A percentile compares a stretch with the other conserved stretches of the same genome.
phyloP scores from a whole-genome alignment of 2,113 vertebrate species.

The Lethenteron camtschaticum region DNA sequence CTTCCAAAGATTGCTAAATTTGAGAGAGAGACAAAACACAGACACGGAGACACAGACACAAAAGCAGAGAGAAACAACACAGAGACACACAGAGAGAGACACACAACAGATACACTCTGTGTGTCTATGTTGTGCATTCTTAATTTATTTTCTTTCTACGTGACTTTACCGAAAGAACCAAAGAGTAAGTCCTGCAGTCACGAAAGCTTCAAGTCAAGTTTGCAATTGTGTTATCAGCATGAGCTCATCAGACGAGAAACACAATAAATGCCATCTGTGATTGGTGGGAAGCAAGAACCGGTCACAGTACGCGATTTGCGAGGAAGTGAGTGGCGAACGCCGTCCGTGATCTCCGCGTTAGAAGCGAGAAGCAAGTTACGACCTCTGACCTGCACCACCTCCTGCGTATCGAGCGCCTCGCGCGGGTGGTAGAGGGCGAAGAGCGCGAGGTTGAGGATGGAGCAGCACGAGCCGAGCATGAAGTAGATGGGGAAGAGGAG shows the following conservation, averaged over 20 bases:
- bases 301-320: not conserved
- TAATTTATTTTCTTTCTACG: too few relatives aligned
- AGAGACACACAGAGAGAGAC: too few relatives aligned
- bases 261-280: not conserved
- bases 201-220: constrained; percentile 6
- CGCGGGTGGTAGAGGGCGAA: constrained; percentile 31
- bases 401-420: constrained; percentile 32
- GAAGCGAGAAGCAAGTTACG: too few relatives aligned
- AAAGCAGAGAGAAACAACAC: too few relatives aligned
- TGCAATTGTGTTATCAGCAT: not conserved
- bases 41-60: too few relatives aligned
- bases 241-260: not conserved
- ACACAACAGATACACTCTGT: too few relatives aligned
- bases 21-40: too few relatives aligned
- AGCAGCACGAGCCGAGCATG: constrained; percentile 30
- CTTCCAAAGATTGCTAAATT: too few relatives aligned
- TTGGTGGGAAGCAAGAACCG: not conserved
- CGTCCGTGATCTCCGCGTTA: not conserved
- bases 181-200: constrained; percentile 10
- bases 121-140: too few relatives aligned
- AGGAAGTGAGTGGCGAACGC: too few relatives aligned
- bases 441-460: constrained; percentile 30
- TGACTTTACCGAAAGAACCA: too few relatives aligned
- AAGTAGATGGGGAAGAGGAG: constrained; percentile 54
- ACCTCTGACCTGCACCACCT: constrained; percentile 32